Conservation (phyloP, 1,140 invertebrate species). For the Bombyx mori region DNA sequence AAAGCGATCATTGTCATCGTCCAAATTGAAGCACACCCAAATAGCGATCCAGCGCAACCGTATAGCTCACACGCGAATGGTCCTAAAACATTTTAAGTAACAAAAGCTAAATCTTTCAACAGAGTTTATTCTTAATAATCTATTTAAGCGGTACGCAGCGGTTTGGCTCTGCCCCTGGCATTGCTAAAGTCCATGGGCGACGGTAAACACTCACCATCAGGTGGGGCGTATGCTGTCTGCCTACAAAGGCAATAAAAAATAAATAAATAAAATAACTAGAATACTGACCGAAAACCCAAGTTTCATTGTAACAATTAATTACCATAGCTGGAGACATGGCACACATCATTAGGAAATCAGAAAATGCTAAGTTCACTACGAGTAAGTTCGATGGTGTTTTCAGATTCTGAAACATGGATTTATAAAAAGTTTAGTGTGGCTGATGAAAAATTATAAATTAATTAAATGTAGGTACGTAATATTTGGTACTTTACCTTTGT, state of each 20-base stretch:
- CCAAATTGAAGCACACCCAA: constrained; percentile 88
- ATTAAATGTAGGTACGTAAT: not conserved
- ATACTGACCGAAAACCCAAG: constrained; percentile 82
- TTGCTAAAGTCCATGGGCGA: too few relatives aligned
- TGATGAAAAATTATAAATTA: too few relatives aligned
- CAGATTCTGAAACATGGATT: constrained; percentile 60
- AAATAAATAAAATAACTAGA: not conserved
- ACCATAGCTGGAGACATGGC: constrained; percentile 88
- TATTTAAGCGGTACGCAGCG: too few relatives aligned
- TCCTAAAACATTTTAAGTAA: constrained; percentile 50
- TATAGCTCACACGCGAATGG: constrained; percentile 88
- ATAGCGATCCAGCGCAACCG: constrained; percentile 84
- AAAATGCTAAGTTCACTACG: constrained; percentile 89
- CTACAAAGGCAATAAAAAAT: too few relatives aligned
- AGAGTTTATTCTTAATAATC: too few relatives aligned
- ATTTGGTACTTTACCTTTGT: constrained; percentile 45
- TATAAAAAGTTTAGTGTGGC: constrained; percentile 4
- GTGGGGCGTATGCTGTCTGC: too few relatives aligned
- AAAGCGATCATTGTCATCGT: constrained; percentile 88
- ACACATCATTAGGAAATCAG: constrained; percentile 91
- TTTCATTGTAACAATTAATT: constrained; percentile 89
- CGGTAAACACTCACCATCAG: too few relatives aligned
- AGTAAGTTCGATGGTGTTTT: constrained; percentile 88
- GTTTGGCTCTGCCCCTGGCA: too few relatives aligned
- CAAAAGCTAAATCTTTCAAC: too few relatives aligned